Percentiles rank a stretch among this genome's conserved stretches.
phyloP scores from a whole-genome alignment of 2,113 vertebrate genomes.

The Oreocharis arfaki region DNA sequence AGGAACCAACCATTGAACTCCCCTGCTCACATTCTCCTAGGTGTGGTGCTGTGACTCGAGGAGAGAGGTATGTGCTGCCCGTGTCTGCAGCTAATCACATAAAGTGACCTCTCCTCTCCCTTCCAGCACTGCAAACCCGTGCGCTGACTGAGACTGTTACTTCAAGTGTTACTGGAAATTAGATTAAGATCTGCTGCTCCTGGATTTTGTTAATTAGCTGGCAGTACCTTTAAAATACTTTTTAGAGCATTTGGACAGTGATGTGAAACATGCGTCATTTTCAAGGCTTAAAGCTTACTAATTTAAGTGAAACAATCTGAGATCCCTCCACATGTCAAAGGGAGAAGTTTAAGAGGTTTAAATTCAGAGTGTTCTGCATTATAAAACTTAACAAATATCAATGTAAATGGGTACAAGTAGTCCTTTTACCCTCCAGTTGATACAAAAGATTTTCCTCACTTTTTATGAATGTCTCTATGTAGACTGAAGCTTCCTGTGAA shows the following conservation, averaged over 20 bases:
- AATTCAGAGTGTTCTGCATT: neutral
- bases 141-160: neutral
- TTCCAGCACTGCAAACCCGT: neutral
- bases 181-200: neutral
- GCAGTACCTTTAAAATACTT: neutral
- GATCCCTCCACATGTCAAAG: neutral
- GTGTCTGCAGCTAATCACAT: neutral
- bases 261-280: neutral
- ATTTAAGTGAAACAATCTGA: neutral
- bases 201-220: neutral
- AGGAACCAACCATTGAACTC: neutral
- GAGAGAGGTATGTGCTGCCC: neutral
- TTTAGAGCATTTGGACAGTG: neutral
- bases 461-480: neutral
- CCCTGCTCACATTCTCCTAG: neutral
- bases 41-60: neutral
- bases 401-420: neutral
- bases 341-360: neutral
- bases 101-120: neutral
- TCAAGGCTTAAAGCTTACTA: neutral
- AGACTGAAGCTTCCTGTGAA: neutral
- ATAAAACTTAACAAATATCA: neutral
- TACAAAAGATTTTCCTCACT: neutral
- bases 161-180: neutral
- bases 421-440: neutral